These are phyloP conservation scores for Branchipolynoe longqiensis DNA, from an alignment of 2,888 invertebrate genomes.

Conservation along the genomic window DNA sequence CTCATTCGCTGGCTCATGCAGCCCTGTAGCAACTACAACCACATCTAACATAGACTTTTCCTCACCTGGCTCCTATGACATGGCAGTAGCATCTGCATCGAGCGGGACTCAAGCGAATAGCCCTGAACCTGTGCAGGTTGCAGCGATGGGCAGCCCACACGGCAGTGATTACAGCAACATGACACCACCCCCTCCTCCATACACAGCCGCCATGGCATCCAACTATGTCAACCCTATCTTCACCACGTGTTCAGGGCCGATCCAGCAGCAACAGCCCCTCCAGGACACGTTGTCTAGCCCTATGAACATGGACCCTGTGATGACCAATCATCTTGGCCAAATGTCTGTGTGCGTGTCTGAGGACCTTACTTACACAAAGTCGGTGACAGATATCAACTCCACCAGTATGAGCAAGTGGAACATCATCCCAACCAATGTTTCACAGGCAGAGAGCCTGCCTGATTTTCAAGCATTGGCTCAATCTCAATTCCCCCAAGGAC, in stretches of 20 bases:
- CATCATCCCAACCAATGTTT: neutral
- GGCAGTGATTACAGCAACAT: constrained; percentile 65
- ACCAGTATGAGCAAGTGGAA: constrained; percentile 61
- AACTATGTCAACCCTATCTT: constrained; percentile 85
- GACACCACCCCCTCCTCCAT: constrained; percentile 71
- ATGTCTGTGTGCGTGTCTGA: constrained; percentile 62
- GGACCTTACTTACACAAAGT: constrained; percentile 62
- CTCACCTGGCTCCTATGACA: constrained; percentile 41
- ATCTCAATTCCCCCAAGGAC: constrained; percentile 59
- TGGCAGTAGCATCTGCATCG: constrained; percentile 8
- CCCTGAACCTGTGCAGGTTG: constrained; percentile 66
- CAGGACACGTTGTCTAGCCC: constrained; percentile 19
- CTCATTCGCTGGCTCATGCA: constrained; percentile 29
- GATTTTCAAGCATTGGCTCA: constrained; percentile 72
- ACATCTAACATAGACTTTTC: constrained; percentile 33
- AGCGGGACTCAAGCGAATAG: constrained; percentile 58
- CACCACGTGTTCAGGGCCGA: constrained; percentile 83
- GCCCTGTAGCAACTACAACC: constrained; percentile 33
- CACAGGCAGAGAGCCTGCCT: constrained; percentile 69
- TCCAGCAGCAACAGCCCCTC: constrained; percentile 49
- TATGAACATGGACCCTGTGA: constrained; percentile 36
- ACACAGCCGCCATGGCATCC: constrained; percentile 70
- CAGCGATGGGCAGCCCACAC: constrained; percentile 46
- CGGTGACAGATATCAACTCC: constrained; percentile 4
- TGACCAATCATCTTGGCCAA: neutral